phyloP scores from a whole-genome alignment of 2,113 vertebrate genomes.

The Sinosuthora webbiana region DNA sequence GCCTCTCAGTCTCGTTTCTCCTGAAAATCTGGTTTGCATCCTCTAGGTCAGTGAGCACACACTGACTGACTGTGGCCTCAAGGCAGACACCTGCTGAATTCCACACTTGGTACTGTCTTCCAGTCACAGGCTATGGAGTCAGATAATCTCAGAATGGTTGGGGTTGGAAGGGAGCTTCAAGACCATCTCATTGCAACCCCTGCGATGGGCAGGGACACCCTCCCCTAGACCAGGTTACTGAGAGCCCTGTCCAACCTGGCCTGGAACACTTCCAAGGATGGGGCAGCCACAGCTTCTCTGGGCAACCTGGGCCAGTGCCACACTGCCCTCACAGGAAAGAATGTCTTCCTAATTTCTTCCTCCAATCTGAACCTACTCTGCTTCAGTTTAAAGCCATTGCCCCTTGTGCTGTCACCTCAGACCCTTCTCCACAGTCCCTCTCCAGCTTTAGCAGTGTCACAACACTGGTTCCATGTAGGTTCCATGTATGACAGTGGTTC shows the following conservation, averaged over 20 bases:
- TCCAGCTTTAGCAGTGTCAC: too few species aligned
- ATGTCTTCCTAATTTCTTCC: not conserved
- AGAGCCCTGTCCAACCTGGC: not conserved
- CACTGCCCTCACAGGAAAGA: not conserved
- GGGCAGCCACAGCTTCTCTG: not conserved
- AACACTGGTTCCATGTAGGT: accelerated
- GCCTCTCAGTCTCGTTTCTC: not conserved
- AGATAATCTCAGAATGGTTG: not conserved
- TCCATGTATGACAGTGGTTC: accelerated
- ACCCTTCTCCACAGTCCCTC: not conserved
- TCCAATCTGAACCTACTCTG: not conserved
- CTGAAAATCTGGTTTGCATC: not conserved
- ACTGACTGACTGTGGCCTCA: not conserved
- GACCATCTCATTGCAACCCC: not conserved
- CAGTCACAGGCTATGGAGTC: not conserved
- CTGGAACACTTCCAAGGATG: not conserved
- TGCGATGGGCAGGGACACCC: not conserved
- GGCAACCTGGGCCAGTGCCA: not conserved
- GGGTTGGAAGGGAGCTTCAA: not conserved
- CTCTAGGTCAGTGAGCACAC: not conserved
- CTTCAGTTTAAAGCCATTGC: not conserved
- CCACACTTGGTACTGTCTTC: not conserved
- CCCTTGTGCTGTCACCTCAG: not conserved
- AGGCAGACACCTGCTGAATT: not conserved
- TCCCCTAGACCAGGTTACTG: not conserved